Conservation (phyloP, 64 coral and sea anemone genomes). For the Montipora sp. region DNA sequence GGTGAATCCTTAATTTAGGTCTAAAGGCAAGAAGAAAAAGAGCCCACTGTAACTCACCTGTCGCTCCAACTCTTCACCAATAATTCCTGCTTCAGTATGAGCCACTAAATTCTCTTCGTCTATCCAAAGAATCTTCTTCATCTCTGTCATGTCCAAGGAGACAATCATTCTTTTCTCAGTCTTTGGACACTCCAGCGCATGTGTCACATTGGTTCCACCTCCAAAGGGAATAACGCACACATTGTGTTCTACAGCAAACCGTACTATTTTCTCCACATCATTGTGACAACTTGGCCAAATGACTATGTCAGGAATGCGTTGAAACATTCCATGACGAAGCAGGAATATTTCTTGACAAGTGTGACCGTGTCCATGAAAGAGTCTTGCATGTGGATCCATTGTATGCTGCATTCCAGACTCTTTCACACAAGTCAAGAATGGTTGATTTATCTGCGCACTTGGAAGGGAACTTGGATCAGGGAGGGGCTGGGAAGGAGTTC, state of each 20-base stretch:
- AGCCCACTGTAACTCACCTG: constrained; percentile 46
- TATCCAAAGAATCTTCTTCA: constrained; percentile 96
- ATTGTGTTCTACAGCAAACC: constrained; percentile 75
- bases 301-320: constrained; percentile 96
- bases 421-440: constrained; percentile 68
- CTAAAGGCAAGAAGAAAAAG: too few relatives aligned
- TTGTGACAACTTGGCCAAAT: constrained; percentile 93
- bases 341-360: constrained; percentile 96
- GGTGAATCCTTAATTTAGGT: too few relatives aligned
- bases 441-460: constrained; percentile 72
- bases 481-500: constrained; percentile 72
- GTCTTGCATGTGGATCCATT: constrained; percentile 79
- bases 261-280: constrained; percentile 88
- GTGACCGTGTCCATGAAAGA: constrained; percentile 95
- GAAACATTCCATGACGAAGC: constrained; percentile 85
- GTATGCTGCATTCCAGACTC: constrained; percentile 71
- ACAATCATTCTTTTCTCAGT: constrained; percentile 93
- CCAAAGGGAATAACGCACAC: constrained; percentile 99
- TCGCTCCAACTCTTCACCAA: constrained; percentile 93
- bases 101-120: constrained; percentile 91
- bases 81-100: constrained; percentile 95
- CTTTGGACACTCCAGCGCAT: constrained; percentile 85
- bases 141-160: constrained; percentile 96
- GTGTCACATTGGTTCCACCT: constrained; percentile 97
- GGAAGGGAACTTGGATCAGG: constrained; percentile 85